Percentiles rank a stretch among this genome's conserved stretches.
phyloP scores from a whole-genome alignment of 1,140 invertebrate genomes.

The Drosophila parvula region DNA sequence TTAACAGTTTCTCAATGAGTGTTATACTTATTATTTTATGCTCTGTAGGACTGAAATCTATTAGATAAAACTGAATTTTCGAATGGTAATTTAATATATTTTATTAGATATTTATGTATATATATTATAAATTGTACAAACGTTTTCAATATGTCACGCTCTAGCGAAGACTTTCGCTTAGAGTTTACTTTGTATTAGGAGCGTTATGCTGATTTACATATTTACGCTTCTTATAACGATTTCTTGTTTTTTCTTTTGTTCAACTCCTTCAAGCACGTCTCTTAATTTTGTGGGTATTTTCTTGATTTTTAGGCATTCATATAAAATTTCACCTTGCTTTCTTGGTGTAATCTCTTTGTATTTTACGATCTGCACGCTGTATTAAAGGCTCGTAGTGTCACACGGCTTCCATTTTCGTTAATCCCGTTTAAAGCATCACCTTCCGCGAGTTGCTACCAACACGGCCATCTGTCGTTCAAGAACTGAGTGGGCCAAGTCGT shows the following conservation, averaged over 20 bases:
- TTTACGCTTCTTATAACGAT: neutral
- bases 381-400: neutral
- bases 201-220: neutral
- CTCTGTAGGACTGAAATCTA: neutral
- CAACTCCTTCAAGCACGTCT: neutral
- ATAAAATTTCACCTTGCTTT: neutral
- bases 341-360: neutral
- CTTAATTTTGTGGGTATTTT: neutral
- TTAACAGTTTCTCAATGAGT: constrained; percentile 10
- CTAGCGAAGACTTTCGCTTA: neutral
- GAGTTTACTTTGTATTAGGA: neutral
- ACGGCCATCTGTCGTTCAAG: constrained; percentile 1
- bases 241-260: neutral
- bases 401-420: neutral
- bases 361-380: neutral
- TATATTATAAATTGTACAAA: neutral
- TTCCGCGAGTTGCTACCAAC: neutral
- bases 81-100: neutral
- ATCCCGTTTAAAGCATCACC: neutral
- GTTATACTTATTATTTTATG: neutral
- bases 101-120: neutral
- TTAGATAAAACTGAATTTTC: neutral
- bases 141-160: neutral
- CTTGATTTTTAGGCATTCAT: neutral
- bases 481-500: neutral